phyloP scores from a whole-genome alignment of 2,797 vertebrate genomes.

The Graptemys geographica region DNA sequence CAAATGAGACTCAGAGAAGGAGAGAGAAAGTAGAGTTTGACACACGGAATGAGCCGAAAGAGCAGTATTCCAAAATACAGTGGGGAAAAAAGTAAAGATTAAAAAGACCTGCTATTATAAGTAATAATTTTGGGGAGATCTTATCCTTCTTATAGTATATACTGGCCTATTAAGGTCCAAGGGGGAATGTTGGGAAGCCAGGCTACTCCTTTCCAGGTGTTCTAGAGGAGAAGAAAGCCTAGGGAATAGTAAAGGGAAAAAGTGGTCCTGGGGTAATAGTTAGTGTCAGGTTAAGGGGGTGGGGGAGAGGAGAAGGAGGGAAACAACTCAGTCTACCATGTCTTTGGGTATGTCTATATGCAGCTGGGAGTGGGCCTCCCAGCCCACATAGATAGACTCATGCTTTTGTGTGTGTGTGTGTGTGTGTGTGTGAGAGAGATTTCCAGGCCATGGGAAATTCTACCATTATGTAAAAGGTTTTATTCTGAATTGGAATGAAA shows the following conservation, averaged over 20 bases:
- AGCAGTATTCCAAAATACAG: neutral
- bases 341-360: no score
- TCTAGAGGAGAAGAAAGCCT: neutral
- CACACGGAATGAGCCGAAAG: neutral
- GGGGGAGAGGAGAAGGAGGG: neutral
- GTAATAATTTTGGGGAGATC: neutral
- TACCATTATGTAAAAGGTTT: no score
- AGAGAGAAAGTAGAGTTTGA: neutral
- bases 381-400: no score
- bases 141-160: neutral
- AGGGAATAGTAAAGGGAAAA: neutral
- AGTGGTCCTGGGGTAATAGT: neutral
- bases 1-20: neutral
- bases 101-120: neutral
- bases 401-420: no score
- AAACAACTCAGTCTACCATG: neutral
- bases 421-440: neutral
- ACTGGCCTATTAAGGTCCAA: neutral
- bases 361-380: no score
- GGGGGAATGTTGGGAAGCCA: neutral
- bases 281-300: neutral
- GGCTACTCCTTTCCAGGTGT: neutral
- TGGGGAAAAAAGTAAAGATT: neutral
- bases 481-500: no score
- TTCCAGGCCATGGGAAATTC: no score